phyloP scores from a whole-genome alignment of 2,888 invertebrate genomes.

The Cynaeus angustus region DNA sequence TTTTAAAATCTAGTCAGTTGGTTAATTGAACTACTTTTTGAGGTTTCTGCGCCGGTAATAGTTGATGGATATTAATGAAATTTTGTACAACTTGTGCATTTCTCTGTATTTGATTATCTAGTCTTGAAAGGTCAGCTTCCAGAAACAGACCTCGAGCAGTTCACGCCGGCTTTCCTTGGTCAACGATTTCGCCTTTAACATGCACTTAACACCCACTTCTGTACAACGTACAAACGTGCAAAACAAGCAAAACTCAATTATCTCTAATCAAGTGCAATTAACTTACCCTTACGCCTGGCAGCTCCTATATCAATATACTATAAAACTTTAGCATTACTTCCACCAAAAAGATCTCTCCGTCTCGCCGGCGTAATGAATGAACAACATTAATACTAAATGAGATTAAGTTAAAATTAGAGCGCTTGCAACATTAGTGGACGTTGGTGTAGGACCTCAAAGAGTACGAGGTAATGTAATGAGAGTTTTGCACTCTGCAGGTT shows the following conservation, averaged over 20 bases:
- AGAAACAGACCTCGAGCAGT: too few relatives aligned
- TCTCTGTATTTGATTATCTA: too few relatives aligned
- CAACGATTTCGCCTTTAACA: conserved; percentile 2
- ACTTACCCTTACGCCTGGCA: conserved; percentile 4
- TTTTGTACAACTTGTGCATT: too few relatives aligned
- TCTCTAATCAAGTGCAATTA: conserved; percentile 22
- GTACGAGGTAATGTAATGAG: conserved; percentile 16
- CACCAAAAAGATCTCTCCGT: conserved; percentile 15
- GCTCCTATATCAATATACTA: conserved; percentile 19
- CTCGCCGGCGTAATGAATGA: conserved; percentile 32
- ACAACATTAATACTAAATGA: conserved; percentile 33
- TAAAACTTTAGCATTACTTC: conserved; percentile 10
- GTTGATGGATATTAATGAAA: too few relatives aligned
- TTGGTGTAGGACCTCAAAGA: conserved; percentile 25
- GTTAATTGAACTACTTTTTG: too few relatives aligned
- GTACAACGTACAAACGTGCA: conserved; percentile 6
- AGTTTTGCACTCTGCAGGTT: conserved; percentile 32
- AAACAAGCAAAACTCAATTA: conserved; percentile 28
- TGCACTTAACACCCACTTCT: conserved; percentile 1
- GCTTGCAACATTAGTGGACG: conserved; percentile 11
- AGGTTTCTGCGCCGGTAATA: too few relatives aligned
- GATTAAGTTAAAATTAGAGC: conserved; percentile 27
- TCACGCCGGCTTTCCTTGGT: background rate
- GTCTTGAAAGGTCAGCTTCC: too few relatives aligned
- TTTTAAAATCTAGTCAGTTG: too few relatives aligned